A percentile compares a stretch with the other conserved stretches of the same genome.
Evolutionary conservation across 2,797 vertebrate species (phyloP).

Genomic region (Zenarchopterus dispar): DNA sequence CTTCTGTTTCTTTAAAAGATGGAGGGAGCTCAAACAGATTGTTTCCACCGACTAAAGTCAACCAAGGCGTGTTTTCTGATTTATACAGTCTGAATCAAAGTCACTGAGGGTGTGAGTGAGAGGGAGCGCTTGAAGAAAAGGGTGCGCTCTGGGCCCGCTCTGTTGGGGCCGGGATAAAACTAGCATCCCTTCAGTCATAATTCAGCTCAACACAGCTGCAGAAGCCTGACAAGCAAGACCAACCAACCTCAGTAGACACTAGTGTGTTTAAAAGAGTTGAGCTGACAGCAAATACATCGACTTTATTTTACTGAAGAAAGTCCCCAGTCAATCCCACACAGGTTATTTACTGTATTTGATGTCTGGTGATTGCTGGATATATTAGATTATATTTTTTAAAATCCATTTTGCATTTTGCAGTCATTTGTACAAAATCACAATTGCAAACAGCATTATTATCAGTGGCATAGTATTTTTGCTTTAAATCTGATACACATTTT

Average conservation of each 20-base stretch:
- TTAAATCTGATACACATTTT: too few species aligned
- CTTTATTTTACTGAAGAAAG: neutral
- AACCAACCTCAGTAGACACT: slow-evolving; percentile 3
- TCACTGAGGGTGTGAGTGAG: slow-evolving; percentile 11
- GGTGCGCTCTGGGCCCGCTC: neutral
- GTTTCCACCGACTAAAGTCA: slow-evolving; percentile 17
- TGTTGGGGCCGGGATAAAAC: slow-evolving; percentile 43
- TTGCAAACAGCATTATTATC: too few species aligned
- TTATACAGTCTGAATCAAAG: slow-evolving; percentile 36
- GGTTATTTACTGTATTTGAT: neutral
- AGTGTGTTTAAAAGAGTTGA: slow-evolving; percentile 18
- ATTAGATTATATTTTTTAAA: too few species aligned
- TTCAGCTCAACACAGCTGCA: slow-evolving; percentile 26
- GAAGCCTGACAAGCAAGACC: slow-evolving; percentile 17
- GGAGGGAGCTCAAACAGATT: slow-evolving; percentile 17
- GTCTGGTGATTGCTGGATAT: slow-evolving; percentile 4
- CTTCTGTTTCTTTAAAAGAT: neutral
- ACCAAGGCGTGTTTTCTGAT: slow-evolving; percentile 38
- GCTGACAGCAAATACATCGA: slow-evolving; percentile 19
- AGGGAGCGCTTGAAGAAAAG: slow-evolving; percentile 14
- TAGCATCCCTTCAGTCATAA: slow-evolving; percentile 41
- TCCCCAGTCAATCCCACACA: slow-evolving; percentile 17
- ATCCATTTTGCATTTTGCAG: too few species aligned
- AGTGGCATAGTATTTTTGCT: too few species aligned
- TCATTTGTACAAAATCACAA: too few species aligned